Conservation (phyloP, 1,140 invertebrate species). For the Gryon sp. region DNA sequence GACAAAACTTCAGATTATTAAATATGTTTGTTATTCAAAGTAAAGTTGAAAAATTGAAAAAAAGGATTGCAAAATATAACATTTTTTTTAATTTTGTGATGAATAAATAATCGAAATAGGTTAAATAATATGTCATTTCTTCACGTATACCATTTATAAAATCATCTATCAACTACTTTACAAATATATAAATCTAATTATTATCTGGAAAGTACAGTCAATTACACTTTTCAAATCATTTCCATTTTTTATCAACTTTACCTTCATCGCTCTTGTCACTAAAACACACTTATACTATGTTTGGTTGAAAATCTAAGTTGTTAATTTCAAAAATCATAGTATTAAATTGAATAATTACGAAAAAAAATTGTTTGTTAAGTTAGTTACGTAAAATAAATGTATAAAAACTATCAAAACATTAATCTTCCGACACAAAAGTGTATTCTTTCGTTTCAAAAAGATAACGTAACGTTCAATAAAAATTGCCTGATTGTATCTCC, state of each 20-base stretch:
- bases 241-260: background rate
- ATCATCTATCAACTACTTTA: slow-evolving; percentile 9
- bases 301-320: slow-evolving; percentile 25
- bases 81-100: too few relatives aligned
- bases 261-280: too few relatives aligned
- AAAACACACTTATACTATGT: background rate
- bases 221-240: slow-evolving; percentile 18
- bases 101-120: too few relatives aligned
- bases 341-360: slow-evolving; percentile 13
- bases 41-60: too few relatives aligned
- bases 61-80: too few relatives aligned
- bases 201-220: too few relatives aligned
- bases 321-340: slow-evolving; percentile 27
- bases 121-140: too few relatives aligned
- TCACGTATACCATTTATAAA: slow-evolving; percentile 14
- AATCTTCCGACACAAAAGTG: slow-evolving; percentile 33
- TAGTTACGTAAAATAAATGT: slow-evolving; percentile 34
- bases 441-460: slow-evolving; percentile 30
- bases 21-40: too few relatives aligned
- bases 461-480: slow-evolving; percentile 41
- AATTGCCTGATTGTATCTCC: slow-evolving; percentile 37
- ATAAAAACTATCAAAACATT: slow-evolving; percentile 30
- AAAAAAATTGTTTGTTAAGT: slow-evolving; percentile 36
- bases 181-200: too few relatives aligned
- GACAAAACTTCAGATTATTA: too few relatives aligned